phyloP scores from a whole-genome alignment of 2,797 vertebrate genomes.

The Coregonus ussuriensis region DNA sequence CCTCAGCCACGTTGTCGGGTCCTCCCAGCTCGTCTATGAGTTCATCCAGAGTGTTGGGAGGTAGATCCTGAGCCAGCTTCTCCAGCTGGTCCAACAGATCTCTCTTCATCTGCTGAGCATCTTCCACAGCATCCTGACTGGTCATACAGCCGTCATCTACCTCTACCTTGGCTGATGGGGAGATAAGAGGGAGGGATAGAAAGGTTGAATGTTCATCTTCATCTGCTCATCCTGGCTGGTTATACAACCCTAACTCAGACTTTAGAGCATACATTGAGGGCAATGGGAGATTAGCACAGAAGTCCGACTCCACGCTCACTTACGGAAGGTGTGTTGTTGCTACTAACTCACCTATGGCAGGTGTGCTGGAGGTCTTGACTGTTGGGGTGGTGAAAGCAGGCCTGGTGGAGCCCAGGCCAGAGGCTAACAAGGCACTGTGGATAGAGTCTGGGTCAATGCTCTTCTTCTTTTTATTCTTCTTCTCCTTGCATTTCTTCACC shows the following conservation, averaged over 20 bases:
- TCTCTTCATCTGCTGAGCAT: conserved; percentile 94
- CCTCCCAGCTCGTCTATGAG: conserved; percentile 97
- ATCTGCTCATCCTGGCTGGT: background rate
- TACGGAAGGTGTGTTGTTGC: background rate
- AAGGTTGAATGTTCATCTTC: background rate
- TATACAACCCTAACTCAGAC: background rate
- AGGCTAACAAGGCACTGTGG: conserved; percentile 99
- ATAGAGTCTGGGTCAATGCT: conserved; percentile 98
- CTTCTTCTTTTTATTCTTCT: conserved; percentile 87
- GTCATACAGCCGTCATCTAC: conserved; percentile 84
- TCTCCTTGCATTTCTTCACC: conserved; percentile 93
- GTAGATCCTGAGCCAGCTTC: conserved; percentile 87
- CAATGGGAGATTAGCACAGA: no score
- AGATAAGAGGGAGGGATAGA: background rate
- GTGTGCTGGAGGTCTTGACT: conserved; percentile 70
- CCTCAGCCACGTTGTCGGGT: conserved; percentile 97
- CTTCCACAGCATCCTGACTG: conserved; percentile 95
- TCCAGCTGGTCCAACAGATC: conserved; percentile 91
- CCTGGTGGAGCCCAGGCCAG: conserved; percentile 91
- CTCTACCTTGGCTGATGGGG: conserved; percentile 68
- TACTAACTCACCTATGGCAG: conserved; percentile 56
- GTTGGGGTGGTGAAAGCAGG: conserved; percentile 86
- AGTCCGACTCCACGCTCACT: background rate
- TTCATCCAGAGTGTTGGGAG: conserved; percentile 96
- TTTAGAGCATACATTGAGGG: no score